These are phyloP conservation scores for Oreonectes daqikongensis DNA, from an alignment of 2,797 vertebrate genomes.

Conservation along the genomic window DNA sequence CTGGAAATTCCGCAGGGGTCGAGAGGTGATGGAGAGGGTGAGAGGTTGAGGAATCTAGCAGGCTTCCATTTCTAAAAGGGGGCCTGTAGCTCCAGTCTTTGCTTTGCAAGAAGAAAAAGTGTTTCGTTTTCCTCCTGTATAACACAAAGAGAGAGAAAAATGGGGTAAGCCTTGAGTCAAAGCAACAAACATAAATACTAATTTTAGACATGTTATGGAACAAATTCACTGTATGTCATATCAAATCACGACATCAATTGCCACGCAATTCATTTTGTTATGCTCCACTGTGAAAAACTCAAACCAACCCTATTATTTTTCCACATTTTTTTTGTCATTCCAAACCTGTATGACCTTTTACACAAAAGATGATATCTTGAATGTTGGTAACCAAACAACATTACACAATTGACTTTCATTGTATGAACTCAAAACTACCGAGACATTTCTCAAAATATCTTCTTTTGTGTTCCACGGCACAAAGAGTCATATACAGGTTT, in stretches of 20 bases:
- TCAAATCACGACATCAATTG: too few species aligned
- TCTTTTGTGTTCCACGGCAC: too few species aligned
- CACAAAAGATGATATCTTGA: not conserved
- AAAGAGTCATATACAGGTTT: too few species aligned
- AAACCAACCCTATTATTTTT: too few species aligned
- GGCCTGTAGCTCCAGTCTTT: constrained; percentile 92
- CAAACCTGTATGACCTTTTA: not conserved
- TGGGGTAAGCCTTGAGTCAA: not conserved
- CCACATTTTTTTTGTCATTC: too few species aligned
- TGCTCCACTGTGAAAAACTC: not conserved
- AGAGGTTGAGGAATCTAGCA: constrained; percentile 87
- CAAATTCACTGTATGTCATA: too few species aligned
- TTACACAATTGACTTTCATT: too few species aligned
- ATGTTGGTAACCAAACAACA: too few species aligned
- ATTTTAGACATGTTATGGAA: too few species aligned
- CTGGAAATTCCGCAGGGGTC: constrained; percentile 77
- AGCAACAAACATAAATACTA: too few species aligned
- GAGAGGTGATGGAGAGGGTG: constrained; percentile 68
- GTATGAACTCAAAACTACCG: too few species aligned
- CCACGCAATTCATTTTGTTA: not conserved
- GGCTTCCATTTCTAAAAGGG: constrained; percentile 98
- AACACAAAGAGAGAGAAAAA: constrained; percentile 46
- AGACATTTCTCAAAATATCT: too few species aligned
- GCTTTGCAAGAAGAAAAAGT: constrained; percentile 94
- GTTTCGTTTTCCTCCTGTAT: constrained; percentile 91